phyloP scores from a whole-genome alignment of 2,888 invertebrate genomes.

The Heliconius cydno region DNA sequence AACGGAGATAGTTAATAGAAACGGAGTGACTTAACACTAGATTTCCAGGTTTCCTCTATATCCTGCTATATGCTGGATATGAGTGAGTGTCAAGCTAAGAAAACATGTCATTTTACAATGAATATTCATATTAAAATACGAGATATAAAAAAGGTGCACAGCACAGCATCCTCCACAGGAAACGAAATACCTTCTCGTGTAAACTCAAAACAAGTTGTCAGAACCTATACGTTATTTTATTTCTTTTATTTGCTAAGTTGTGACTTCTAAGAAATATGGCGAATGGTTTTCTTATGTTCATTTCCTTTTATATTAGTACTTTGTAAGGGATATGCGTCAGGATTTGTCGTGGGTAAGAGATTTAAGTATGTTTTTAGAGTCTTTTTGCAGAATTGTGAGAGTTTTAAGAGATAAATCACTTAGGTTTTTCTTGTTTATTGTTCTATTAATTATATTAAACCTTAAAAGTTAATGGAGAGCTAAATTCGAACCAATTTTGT shows the following conservation, averaged over 20 bases:
- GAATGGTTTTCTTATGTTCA: conserved; percentile 28
- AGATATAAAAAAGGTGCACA: background rate
- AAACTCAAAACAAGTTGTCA: conserved; percentile 40
- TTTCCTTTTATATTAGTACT: conserved; percentile 23
- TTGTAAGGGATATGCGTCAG: conserved; percentile 4
- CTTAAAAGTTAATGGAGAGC: background rate
- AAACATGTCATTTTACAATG: background rate
- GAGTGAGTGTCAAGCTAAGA: too few relatives aligned
- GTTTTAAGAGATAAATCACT: background rate
- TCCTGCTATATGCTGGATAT: background rate
- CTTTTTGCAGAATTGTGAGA: background rate
- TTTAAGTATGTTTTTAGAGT: background rate
- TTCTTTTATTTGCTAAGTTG: conserved; percentile 37
- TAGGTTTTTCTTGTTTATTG: background rate
- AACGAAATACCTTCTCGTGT: conserved; percentile 33
- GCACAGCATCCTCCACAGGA: conserved; percentile 35
- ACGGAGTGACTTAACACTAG: background rate
- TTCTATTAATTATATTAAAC: background rate
- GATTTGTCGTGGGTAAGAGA: background rate
- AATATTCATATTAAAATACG: background rate
- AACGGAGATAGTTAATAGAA: background rate
- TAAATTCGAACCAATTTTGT: too few relatives aligned
- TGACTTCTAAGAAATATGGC: conserved; percentile 36
- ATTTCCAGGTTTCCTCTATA: background rate
- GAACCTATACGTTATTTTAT: conserved; percentile 45